These are phyloP conservation scores for Sparus aurata DNA, from an alignment of 2,797 vertebrate genomes.

Conservation along the genomic window DNA sequence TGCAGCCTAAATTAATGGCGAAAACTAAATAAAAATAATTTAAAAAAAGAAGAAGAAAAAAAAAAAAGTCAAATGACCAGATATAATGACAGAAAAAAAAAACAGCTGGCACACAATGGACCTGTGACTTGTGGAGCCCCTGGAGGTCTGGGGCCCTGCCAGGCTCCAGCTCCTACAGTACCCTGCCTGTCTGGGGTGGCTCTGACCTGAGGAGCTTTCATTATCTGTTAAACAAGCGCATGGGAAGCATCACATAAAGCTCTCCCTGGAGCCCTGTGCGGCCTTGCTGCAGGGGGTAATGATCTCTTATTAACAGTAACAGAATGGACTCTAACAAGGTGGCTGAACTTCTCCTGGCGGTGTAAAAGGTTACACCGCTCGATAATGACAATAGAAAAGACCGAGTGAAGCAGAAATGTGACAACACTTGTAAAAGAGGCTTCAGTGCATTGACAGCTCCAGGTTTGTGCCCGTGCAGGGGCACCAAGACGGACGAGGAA, in stretches of 20 bases:
- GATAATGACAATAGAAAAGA: slow-evolving; percentile 45
- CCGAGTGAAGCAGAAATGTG: slow-evolving; percentile 73
- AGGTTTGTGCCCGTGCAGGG: slow-evolving; percentile 61
- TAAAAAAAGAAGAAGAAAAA: background rate
- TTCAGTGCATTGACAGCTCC: slow-evolving; percentile 68
- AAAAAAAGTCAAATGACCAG: background rate
- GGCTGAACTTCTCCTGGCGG: slow-evolving; percentile 35
- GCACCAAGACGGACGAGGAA: slow-evolving; percentile 73
- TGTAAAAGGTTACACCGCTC: slow-evolving; percentile 40
- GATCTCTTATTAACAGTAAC: slow-evolving; percentile 52
- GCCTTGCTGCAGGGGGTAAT: slow-evolving; percentile 64
- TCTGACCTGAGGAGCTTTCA: slow-evolving; percentile 51
- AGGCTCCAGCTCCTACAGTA: background rate
- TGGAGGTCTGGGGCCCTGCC: background rate
- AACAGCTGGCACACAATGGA: background rate
- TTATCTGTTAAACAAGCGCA: slow-evolving; percentile 63
- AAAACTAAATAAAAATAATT: background rate
- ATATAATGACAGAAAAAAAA: background rate
- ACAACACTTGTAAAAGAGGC: slow-evolving; percentile 63
- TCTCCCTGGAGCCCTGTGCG: slow-evolving; percentile 61
- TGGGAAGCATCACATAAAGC: slow-evolving; percentile 60
- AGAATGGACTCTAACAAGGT: slow-evolving; percentile 66
- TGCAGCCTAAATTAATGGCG: background rate
- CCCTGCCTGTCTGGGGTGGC: slow-evolving; percentile 25
- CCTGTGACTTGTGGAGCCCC: background rate